Evolutionary conservation across 1,140 invertebrate genomes (phyloP).

Genomic region (Diorhabda carinulata): DNA sequence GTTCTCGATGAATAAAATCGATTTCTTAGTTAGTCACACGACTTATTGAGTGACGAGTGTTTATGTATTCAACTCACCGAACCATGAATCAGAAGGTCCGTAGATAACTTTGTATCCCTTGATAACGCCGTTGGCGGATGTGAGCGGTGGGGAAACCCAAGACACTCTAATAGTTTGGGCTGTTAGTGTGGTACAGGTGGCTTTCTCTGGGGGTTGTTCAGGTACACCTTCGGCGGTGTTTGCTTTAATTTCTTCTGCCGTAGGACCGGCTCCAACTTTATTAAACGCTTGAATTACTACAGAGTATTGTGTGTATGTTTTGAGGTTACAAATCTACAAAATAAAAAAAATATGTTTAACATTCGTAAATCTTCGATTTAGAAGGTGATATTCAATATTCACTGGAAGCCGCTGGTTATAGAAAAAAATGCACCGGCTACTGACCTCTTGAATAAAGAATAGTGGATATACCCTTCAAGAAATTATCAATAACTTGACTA

Average conservation of each 20-base stretch:
- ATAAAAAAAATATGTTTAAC: background rate
- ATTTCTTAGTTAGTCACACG: too few relatives aligned
- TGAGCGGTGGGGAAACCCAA: constrained; percentile 87
- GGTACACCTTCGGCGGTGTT: constrained; percentile 91
- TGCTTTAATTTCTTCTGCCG: constrained; percentile 83
- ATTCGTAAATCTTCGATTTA: too few relatives aligned
- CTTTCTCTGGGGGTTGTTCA: constrained; percentile 87
- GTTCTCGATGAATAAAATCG: too few relatives aligned
- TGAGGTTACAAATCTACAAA: constrained; percentile 41
- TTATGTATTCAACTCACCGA: constrained; percentile 60
- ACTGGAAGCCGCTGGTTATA: too few relatives aligned
- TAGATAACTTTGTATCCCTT: constrained; percentile 96
- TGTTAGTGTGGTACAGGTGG: constrained; percentile 84
- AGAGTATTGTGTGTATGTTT: constrained; percentile 90
- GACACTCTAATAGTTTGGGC: constrained; percentile 90
- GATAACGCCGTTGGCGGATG: constrained; percentile 89
- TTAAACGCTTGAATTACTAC: constrained; percentile 95
- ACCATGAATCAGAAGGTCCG: constrained; percentile 87
- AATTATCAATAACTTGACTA: too few relatives aligned
- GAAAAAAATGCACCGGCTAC: too few relatives aligned
- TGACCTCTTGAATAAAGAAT: too few relatives aligned
- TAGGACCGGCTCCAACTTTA: constrained; percentile 86
- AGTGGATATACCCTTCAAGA: too few relatives aligned
- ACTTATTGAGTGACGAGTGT: too few relatives aligned
- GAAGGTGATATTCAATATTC: too few relatives aligned